A percentile compares a stretch with the other conserved stretches of the same genome.
Evolutionary conservation across 2,797 vertebrate genomes (phyloP).

Genomic region (Acanthornis magna): DNA sequence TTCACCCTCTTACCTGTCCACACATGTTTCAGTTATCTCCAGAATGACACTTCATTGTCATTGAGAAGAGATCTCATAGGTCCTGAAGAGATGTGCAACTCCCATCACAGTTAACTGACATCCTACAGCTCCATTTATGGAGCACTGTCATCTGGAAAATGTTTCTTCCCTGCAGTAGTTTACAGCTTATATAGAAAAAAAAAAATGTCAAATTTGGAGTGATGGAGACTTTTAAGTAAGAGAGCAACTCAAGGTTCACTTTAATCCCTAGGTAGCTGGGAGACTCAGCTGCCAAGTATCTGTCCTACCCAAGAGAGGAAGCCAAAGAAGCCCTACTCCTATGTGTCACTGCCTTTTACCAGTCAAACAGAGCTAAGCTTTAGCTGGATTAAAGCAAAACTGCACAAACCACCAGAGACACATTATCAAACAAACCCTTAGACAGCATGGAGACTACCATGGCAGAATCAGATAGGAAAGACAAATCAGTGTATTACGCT

Average conservation of each 20-base stretch:
- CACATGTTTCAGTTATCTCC: neutral
- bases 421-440: conserved; percentile 66
- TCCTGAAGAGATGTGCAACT: neutral
- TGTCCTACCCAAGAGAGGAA: conserved; percentile 49
- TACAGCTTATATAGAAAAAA: conserved; percentile 34
- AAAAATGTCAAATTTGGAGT: conserved; percentile 42
- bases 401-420: conserved; percentile 55
- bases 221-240: conserved; percentile 25
- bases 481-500: neutral
- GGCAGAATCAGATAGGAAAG: conserved; percentile 69
- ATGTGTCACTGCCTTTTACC: conserved; percentile 60
- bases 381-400: conserved; percentile 64
- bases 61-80: neutral
- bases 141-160: conserved; percentile 31
- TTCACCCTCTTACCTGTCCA: conserved; percentile 7
- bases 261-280: conserved; percentile 33
- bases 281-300: conserved; percentile 64
- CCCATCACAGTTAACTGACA: conserved; percentile 1
- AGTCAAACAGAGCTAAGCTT: conserved; percentile 59
- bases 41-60: neutral
- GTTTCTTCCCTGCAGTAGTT: conserved; percentile 51
- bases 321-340: conserved; percentile 62
- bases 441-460: conserved; percentile 67
- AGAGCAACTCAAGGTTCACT: conserved; percentile 30
- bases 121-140: conserved; percentile 11